phyloP scores from a whole-genome alignment of 2,113 vertebrate species.

The Cheirogaleus medius region DNA sequence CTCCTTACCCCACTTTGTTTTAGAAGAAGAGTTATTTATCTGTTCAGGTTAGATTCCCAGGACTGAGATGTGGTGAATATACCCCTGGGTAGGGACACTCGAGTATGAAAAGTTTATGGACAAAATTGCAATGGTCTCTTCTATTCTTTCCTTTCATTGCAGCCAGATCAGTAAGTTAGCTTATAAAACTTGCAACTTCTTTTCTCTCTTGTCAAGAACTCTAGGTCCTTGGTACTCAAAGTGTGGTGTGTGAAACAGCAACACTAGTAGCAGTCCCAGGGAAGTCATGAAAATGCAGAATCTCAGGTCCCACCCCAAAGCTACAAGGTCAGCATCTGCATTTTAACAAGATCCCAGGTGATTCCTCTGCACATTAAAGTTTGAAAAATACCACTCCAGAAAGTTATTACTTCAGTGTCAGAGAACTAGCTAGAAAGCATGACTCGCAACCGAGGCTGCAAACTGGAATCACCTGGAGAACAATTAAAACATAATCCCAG shows the following conservation, averaged over 20 bases:
- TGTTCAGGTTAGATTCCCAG: not conserved
- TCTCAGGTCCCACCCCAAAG: not conserved
- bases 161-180: not conserved
- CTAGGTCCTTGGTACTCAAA: not conserved
- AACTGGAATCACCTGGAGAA: not conserved
- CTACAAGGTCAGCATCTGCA: not conserved
- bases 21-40: not conserved
- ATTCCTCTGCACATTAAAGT: not conserved
- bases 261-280: no score
- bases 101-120: not conserved
- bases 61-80: not conserved
- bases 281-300: not conserved
- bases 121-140: not conserved
- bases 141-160: not conserved
- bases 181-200: not conserved
- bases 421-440: not conserved
- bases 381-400: not conserved
- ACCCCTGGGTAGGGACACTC: not conserved
- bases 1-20: not conserved
- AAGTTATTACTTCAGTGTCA: not conserved
- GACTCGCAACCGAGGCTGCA: not conserved
- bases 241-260: not conserved
- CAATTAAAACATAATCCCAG: not conserved
- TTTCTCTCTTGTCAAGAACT: not conserved
- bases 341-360: not conserved